A percentile compares a stretch with the other conserved stretches of the same genome.
Conservation (phyloP, 1,140 invertebrate genomes). For the Megathymus violae region DNA sequence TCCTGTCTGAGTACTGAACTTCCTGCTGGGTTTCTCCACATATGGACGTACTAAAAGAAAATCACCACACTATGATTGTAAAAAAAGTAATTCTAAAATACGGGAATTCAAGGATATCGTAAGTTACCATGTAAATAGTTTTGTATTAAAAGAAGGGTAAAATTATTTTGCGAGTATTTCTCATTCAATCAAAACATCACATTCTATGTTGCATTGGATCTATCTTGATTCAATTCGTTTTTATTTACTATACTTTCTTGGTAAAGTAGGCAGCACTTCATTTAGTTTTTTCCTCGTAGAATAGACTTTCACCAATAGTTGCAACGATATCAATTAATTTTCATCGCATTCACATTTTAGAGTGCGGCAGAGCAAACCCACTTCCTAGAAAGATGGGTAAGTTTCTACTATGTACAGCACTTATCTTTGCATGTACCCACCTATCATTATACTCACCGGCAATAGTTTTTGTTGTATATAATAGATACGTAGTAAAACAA, state of each 20-base stretch:
- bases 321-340: constrained; percentile 38
- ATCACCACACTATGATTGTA: too few species aligned
- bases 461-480: background rate
- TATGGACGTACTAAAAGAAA: too few species aligned
- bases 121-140: too few species aligned
- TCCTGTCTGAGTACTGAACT: too few species aligned
- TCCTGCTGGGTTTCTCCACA: too few species aligned
- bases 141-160: too few species aligned
- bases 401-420: constrained; percentile 49
- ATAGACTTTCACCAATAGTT: constrained; percentile 9
- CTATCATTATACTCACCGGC: constrained; percentile 22
- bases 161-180: background rate
- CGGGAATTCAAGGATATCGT: too few species aligned
- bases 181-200: background rate
- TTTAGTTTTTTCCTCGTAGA: constrained; percentile 16
- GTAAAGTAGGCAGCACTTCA: constrained; percentile 8
- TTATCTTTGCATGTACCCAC: constrained; percentile 29
- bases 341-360: constrained; percentile 70
- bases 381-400: constrained; percentile 79
- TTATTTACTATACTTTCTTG: background rate
- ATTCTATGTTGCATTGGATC: background rate
- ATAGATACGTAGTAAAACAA: too few species aligned
- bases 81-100: too few species aligned
- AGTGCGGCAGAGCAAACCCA: constrained; percentile 78
- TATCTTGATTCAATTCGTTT: background rate